Base-by-base conservation (phyloP, 2,888 invertebrate genomes). In the Harpagoxenus sublaevis region DNA sequence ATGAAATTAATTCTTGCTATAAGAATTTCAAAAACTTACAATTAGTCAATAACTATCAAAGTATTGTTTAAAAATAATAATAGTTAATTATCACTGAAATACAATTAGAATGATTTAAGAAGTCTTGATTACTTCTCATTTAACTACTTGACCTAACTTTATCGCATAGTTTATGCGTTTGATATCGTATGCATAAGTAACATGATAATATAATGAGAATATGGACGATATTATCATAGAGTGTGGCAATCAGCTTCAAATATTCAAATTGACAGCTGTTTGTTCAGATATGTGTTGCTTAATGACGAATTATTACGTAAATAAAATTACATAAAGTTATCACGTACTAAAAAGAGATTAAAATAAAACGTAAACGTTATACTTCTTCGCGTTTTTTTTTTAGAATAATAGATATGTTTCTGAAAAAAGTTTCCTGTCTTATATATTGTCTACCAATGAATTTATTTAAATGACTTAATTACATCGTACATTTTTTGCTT, bases 1-100 rank as follows among this genome's bases (percentile, higher is more conserved):
- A 51, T 39, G 35, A 75, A 45, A 12, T 57, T 73, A 73, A 42
- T 48, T 18, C 42, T 73, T 2, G 68, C n/a, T n/a, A 10, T 8
- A n/a, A 53, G 9, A 55, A 15, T 74, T 48, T 62, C 3, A n/a
- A 45, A 60, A 62, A 45, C 62, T 48, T 15, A n/a, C n/a, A n/a
- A n/a, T n/a, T n/a, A 35, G 6, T 71, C 28, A 18, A 60, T 18
- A 48, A 18, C 35, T 9, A 42, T 62, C 12, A 12, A 28, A 62
- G 31, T 48, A 74, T 60, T 60, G 35, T 74, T 74, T n/a, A 2
- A 45, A 28, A 39, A 39, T 71, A 15, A 42, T 3, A 28, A 60
- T 42, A 3, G 1, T 74, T 42, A 12, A 62, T 5, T 60, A 15
- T 55, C 6, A 71, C 39, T 15, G 31, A 45, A 45, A 57, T 5